A percentile compares a stretch with the other conserved stretches of the same genome.
Evolutionary conservation across 2,797 vertebrate species (phyloP).

Genomic region (Urophycis tenuis): DNA sequence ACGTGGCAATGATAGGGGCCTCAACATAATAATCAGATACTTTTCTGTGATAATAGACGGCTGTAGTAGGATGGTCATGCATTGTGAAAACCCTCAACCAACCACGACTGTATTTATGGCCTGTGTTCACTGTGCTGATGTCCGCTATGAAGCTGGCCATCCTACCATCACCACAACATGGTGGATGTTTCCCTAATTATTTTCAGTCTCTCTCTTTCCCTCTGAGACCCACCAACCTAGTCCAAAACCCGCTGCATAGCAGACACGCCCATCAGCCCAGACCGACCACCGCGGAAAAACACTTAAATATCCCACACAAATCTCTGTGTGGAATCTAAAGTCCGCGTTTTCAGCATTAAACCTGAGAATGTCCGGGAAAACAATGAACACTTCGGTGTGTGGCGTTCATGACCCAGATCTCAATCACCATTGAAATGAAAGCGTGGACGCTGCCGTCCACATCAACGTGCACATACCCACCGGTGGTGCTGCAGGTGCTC

Average conservation of each 20-base stretch:
- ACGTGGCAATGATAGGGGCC: neutral
- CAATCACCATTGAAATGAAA: neutral
- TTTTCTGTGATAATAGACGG: neutral
- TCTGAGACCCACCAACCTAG: neutral
- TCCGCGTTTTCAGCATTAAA: neutral
- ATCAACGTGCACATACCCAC: slow-evolving; percentile 47
- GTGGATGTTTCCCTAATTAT: neutral
- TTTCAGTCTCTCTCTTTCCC: neutral
- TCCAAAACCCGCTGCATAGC: neutral
- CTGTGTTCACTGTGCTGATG: neutral
- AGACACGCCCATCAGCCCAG: neutral
- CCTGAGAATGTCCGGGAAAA: neutral
- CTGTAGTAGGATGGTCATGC: neutral
- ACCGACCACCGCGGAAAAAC: neutral
- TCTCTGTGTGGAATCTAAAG: neutral
- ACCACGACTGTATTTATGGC: neutral
- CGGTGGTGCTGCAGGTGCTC: slow-evolving; percentile 48
- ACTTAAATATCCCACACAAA: neutral
- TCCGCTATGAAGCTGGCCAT: neutral
- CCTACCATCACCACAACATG: neutral
- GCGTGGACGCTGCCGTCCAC: neutral
- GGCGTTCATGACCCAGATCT: slow-evolving; percentile 3
- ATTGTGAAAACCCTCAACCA: neutral
- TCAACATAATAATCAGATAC: neutral
- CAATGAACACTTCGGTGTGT: neutral